Evolutionary conservation across 2,797 vertebrate species (phyloP).

Genomic region (Pelodytes ibericus): DNA sequence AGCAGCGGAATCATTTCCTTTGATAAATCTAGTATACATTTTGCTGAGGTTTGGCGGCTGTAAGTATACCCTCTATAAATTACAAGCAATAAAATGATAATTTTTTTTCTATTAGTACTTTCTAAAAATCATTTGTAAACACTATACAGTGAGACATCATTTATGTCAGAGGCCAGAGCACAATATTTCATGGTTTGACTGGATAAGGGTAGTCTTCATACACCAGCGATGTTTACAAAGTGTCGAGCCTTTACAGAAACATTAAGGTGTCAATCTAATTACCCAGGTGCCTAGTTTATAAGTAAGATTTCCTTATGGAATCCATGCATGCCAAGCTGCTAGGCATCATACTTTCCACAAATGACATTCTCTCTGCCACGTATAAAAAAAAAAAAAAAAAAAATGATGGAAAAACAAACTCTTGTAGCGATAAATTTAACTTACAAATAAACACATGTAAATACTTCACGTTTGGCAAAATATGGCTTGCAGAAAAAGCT

Average conservation of each 20-base stretch:
- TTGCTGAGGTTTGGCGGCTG: not conserved
- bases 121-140: constrained; percentile 39
- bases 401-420: constrained; percentile 54
- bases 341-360: constrained; percentile 55
- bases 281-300: constrained; percentile 54
- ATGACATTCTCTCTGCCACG: constrained; percentile 49
- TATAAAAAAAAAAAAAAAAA: no score
- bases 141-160: constrained; percentile 26
- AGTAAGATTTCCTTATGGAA: constrained; percentile 48
- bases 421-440: constrained; percentile 40
- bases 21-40: not conserved
- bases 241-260: constrained; percentile 46
- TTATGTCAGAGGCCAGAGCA: constrained; percentile 8
- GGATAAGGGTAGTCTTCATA: constrained; percentile 50
- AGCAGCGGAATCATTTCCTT: not conserved
- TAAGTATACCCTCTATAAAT: constrained; percentile 6
- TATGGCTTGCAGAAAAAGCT: not conserved
- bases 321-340: constrained; percentile 26
- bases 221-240: constrained; percentile 49
- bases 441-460: constrained; percentile 48
- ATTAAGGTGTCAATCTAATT: constrained; percentile 55
- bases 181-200: constrained; percentile 34
- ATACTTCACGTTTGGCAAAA: constrained; percentile 46
- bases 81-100: constrained; percentile 23
- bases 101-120: constrained; percentile 35